phyloP scores from a whole-genome alignment of 2,888 invertebrate species.

The Cephus spinipes region DNA sequence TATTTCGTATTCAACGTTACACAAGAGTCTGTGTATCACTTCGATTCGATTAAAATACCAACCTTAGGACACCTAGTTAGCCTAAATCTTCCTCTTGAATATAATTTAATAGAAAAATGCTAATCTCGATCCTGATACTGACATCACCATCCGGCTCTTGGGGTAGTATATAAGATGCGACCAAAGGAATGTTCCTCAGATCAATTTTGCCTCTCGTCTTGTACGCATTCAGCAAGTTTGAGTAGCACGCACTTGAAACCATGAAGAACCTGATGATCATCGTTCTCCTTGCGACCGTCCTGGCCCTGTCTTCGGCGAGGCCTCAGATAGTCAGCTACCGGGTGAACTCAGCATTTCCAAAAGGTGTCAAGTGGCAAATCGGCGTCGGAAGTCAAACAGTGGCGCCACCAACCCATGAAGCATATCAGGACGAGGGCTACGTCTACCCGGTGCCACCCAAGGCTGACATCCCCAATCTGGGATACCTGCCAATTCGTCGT shows the following conservation, averaged over 20 bases:
- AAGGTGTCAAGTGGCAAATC: neutral
- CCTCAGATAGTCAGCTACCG: neutral
- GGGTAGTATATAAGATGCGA: slow-evolving; percentile 5
- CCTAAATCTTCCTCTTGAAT: neutral
- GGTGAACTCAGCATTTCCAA: neutral
- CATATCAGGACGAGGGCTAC: neutral
- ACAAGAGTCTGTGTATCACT: neutral
- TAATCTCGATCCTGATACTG: neutral
- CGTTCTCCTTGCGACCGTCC: neutral
- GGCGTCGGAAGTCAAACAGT: neutral
- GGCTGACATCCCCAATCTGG: neutral
- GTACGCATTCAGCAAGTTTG: neutral
- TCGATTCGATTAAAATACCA: slow-evolving; percentile 1
- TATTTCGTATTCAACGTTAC: neutral
- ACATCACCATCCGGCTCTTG: neutral
- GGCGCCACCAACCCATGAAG: neutral
- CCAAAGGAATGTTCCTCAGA: neutral
- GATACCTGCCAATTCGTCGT: neutral
- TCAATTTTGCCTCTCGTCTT: neutral
- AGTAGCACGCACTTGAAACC: neutral
- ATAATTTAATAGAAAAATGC: slow-evolving; percentile 5
- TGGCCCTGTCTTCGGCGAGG: neutral
- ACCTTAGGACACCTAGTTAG: neutral
- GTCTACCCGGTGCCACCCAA: neutral
- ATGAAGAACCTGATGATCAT: neutral